Evolutionary conservation across 2,888 invertebrate species (phyloP), one percentile per base, ranked within the genome.

Genomic region (Calameuta idolon): DNA sequence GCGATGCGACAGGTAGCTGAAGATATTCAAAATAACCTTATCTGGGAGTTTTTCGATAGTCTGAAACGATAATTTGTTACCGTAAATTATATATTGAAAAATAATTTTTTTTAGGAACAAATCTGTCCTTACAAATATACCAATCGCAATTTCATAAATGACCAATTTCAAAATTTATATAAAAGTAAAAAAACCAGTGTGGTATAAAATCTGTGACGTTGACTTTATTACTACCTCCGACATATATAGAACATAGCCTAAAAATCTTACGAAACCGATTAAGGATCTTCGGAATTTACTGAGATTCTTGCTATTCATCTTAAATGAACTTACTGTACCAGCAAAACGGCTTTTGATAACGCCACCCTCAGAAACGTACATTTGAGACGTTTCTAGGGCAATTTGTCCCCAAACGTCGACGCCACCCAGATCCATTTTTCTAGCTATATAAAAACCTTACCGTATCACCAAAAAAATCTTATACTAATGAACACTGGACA

Each of bases 41-140:
- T 99, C 99, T 15, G 99, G 99, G 69, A 99, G 94, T 92, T 98
- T 98, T 92, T 98, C 98, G 90, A 98, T 97, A 9, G 98, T 98
- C 98, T 98, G 93, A 40, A 93, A 81, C 85, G 81, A 84, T 78
- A 74, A 31, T 34, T 55, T 9, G 3, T 55, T 2, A 71, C 71
- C 12, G 23, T 71, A 34, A 30, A 30, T 71, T 71, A 30, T 30
- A 71, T 30, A 15, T 71, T 23, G 9, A 23, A 23, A 23, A 55
- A 55, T 55, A 55, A 23, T 23, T 23, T 23, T 15, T 55, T 55
- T 55, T 23, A 9, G 9, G 23, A 0, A 9, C 9, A 9, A 55
- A 15, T 5, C 0, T 23, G 9, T 55, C 23, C 23, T 23, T 55
- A 55, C 1, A 23, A 23, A 55, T 23, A 23, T 55, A 55, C 9